phyloP scores from a whole-genome alignment of 2,888 invertebrate species.

The Acholoe squamosa region DNA sequence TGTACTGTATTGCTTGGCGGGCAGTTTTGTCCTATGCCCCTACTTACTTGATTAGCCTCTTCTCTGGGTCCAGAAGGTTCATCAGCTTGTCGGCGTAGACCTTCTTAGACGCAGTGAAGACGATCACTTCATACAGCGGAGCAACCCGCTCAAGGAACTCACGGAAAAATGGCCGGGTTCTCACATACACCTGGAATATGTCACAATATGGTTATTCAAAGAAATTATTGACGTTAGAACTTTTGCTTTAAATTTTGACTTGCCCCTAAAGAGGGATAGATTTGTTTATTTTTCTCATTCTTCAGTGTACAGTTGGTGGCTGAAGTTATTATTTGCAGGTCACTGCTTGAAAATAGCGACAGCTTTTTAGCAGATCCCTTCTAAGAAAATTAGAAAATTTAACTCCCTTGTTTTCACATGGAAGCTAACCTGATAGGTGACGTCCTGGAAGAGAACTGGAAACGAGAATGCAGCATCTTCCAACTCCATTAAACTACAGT shows the following conservation, averaged over 20 bases:
- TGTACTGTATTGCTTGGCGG: no score
- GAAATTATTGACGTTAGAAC: no score
- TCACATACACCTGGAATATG: constrained; percentile 87
- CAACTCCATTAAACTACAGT: constrained; percentile 95
- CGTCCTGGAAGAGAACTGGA: constrained; percentile 95
- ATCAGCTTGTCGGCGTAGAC: constrained; percentile 97
- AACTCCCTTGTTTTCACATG: no score
- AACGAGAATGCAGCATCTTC: constrained; percentile 96
- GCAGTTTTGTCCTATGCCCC: neutral
- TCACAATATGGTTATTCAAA: no score
- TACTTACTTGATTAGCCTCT: constrained; percentile 92
- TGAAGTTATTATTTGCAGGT: no score
- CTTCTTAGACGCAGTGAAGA: constrained; percentile 97
- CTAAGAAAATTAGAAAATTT: no score
- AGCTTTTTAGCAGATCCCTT: no score
- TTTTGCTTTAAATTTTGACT: no score
- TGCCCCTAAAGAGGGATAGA: no score
- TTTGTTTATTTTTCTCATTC: no score
- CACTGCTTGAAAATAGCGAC: no score
- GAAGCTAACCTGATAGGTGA: constrained; percentile 88
- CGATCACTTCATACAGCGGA: constrained; percentile 93
- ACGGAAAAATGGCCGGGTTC: constrained; percentile 94
- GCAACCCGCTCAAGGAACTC: constrained; percentile 96
- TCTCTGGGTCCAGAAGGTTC: constrained; percentile 94
- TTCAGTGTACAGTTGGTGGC: no score